Percentiles rank a stretch among this genome's conserved stretches.
These are phyloP conservation scores for Chelmon rostratus DNA, from an alignment of 2,797 vertebrate species.

Conservation along the genomic window DNA sequence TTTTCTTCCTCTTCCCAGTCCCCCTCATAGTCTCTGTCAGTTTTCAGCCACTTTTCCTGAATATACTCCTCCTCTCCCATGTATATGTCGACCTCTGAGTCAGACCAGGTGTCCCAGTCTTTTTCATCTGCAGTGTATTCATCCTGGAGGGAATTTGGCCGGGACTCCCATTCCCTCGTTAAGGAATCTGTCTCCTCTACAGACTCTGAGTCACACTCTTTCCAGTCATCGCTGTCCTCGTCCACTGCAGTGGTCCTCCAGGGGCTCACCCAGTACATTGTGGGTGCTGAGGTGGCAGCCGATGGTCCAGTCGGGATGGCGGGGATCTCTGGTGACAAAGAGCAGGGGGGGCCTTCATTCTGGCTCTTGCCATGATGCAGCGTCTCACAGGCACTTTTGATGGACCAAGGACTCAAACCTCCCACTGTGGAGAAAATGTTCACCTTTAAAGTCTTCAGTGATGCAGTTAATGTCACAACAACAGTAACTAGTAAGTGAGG, in stretches of 20 bases:
- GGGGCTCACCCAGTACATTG: slow-evolving; percentile 83
- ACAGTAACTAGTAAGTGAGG: background rate
- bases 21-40: slow-evolving; percentile 76
- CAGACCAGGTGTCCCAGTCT: slow-evolving; percentile 61
- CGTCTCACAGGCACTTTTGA: slow-evolving; percentile 62
- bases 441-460: background rate
- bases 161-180: slow-evolving; percentile 47
- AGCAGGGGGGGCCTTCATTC: slow-evolving; percentile 15
- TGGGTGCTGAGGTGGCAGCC: slow-evolving; percentile 33
- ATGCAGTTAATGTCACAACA: background rate
- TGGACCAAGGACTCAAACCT: slow-evolving; percentile 68
- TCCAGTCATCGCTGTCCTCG: slow-evolving; percentile 72
- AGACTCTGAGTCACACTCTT: slow-evolving; percentile 54
- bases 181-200: slow-evolving; percentile 57
- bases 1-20: slow-evolving; percentile 76
- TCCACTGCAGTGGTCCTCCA: slow-evolving; percentile 83
- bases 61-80: slow-evolving; percentile 74
- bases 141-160: slow-evolving; percentile 60
- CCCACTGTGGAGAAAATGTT: slow-evolving; percentile 71
- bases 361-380: slow-evolving; percentile 16
- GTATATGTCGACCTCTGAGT: slow-evolving; percentile 80
- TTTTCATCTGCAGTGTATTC: slow-evolving; percentile 13
- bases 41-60: slow-evolving; percentile 51
- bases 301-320: background rate
- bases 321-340: slow-evolving; percentile 8